phyloP scores from a whole-genome alignment of 2,888 invertebrate genomes.

The Drosophila stalkeri region DNA sequence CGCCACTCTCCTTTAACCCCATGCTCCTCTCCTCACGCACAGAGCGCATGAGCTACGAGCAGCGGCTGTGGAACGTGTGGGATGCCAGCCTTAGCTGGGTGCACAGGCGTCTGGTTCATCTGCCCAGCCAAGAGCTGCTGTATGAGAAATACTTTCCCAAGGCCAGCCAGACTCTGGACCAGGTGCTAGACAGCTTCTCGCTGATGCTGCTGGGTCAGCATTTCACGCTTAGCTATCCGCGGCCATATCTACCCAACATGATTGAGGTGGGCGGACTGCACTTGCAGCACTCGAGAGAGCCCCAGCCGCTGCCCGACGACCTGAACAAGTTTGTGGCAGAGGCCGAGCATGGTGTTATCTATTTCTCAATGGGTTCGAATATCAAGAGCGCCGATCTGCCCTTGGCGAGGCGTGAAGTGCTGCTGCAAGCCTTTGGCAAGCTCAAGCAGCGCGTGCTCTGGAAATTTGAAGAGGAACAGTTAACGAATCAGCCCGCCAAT shows the following conservation, averaged over 20 bases:
- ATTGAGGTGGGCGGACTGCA: slow-evolving; percentile 84
- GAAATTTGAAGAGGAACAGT: slow-evolving; percentile 84
- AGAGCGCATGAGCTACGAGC: slow-evolving; percentile 82
- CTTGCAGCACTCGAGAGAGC: slow-evolving; percentile 68
- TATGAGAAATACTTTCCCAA: slow-evolving; percentile 71
- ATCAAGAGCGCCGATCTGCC: slow-evolving; percentile 77
- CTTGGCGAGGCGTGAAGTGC: slow-evolving; percentile 51
- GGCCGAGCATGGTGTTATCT: slow-evolving; percentile 83
- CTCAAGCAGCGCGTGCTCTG: slow-evolving; percentile 82
- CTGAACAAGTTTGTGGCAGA: slow-evolving; percentile 84
- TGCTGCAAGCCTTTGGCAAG: slow-evolving; percentile 63
- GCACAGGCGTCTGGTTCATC: slow-evolving; percentile 57
- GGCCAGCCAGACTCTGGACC: slow-evolving; percentile 52
- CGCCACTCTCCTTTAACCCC: slow-evolving; percentile 81
- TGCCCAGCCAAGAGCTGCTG: slow-evolving; percentile 67
- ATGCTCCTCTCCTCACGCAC: slow-evolving; percentile 74
- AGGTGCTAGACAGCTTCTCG: slow-evolving; percentile 74
- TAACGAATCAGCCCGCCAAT: slow-evolving; percentile 77
- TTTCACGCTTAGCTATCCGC: slow-evolving; percentile 77
- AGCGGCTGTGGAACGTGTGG: slow-evolving; percentile 81
- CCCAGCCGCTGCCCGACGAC: slow-evolving; percentile 74
- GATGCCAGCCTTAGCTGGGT: slow-evolving; percentile 57
- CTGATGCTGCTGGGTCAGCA: slow-evolving; percentile 83
- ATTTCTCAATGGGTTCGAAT: slow-evolving; percentile 86
- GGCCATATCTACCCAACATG: slow-evolving; percentile 83